Percentiles rank a stretch among this genome's conserved stretches.
Conservation (phyloP, 2,113 vertebrate species). For the Alethe diademata region DNA sequence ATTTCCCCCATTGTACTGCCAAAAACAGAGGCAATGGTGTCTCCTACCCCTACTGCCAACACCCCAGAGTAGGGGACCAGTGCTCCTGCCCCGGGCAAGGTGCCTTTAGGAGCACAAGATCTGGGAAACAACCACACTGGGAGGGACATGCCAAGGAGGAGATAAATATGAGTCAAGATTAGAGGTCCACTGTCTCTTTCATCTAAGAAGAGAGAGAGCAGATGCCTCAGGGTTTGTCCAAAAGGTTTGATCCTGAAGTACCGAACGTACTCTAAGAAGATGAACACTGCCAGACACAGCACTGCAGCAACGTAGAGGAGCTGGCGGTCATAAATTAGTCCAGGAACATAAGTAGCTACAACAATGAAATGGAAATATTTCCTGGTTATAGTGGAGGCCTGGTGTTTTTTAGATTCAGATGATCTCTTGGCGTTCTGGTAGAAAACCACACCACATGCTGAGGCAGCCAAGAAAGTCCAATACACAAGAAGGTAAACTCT, state of each 20-base stretch:
- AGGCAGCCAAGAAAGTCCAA: conserved; percentile 82
- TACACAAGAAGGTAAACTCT: conserved; percentile 86
- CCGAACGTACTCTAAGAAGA: conserved; percentile 90
- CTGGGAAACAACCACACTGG: conserved; percentile 93
- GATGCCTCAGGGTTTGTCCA: conserved; percentile 83
- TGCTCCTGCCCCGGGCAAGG: conserved; percentile 80
- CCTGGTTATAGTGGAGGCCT: conserved; percentile 85
- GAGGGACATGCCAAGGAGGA: conserved; percentile 93
- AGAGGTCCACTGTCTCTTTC: conserved; percentile 94
- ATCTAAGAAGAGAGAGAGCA: conserved; percentile 92
- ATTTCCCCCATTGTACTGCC: conserved; percentile 93
- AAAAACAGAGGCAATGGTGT: conserved; percentile 89
- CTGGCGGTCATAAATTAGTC: conserved; percentile 87
- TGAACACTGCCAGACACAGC: conserved; percentile 83
- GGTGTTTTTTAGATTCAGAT: conserved; percentile 88
- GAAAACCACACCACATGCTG: conserved; percentile 85
- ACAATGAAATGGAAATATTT: conserved; percentile 96
- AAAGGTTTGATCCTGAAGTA: conserved; percentile 92
- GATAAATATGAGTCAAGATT: conserved; percentile 95
- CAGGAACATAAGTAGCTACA: conserved; percentile 90
- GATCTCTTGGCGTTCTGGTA: conserved; percentile 88
- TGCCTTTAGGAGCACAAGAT: conserved; percentile 84
- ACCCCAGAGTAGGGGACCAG: conserved; percentile 92
- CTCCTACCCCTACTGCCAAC: conserved; percentile 91
- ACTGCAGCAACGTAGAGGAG: conserved; percentile 88